A percentile compares a stretch with the other conserved stretches of the same genome.
These are phyloP conservation scores for Aphelenchoides bicaudatus DNA, from an alignment of 2,888 invertebrate genomes.

Conservation along the genomic window DNA sequence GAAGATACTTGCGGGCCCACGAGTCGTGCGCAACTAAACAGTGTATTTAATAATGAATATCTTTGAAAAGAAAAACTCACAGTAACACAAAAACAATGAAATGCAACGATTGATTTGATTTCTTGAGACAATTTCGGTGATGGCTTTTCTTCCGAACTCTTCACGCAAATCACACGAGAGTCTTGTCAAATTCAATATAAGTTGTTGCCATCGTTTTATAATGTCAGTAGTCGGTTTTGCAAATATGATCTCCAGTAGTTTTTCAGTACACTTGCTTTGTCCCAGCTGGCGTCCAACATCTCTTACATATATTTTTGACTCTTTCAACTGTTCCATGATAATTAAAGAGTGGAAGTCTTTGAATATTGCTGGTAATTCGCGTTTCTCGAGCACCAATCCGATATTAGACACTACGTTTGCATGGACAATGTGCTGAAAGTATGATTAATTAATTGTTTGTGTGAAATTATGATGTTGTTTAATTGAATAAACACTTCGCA, in stretches of 20 bases:
- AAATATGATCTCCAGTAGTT: constrained; percentile 16
- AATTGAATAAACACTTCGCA: no score
- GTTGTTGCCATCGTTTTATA: constrained; percentile 19
- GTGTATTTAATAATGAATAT: not conserved
- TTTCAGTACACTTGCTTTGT: constrained; percentile 7
- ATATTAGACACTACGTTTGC: constrained; percentile 44
- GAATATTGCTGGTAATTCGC: not conserved
- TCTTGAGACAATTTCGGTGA: constrained; percentile 19
- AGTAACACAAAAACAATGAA: constrained; percentile 30
- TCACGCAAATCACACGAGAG: constrained; percentile 35
- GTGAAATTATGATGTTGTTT: no score
- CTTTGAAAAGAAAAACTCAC: constrained; percentile 23
- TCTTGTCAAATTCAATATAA: constrained; percentile 26
- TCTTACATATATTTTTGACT: not conserved
- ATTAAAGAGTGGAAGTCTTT: not conserved
- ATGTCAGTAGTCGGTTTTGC: not conserved
- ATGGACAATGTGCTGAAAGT: constrained; percentile 41
- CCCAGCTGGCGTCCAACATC: constrained; percentile 23
- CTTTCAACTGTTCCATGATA: constrained; percentile 9
- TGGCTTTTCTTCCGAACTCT: constrained; percentile 27
- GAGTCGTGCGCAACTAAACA: constrained; percentile 42
- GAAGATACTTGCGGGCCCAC: constrained; percentile 47
- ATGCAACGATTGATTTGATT: not conserved
- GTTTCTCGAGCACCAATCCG: constrained; percentile 27
- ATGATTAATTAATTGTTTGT: no score